Evolutionary conservation across 2,113 vertebrate species (phyloP), one percentile per base, ranked within the genome.

Genomic region (Sylvilagus bachmani): DNA sequence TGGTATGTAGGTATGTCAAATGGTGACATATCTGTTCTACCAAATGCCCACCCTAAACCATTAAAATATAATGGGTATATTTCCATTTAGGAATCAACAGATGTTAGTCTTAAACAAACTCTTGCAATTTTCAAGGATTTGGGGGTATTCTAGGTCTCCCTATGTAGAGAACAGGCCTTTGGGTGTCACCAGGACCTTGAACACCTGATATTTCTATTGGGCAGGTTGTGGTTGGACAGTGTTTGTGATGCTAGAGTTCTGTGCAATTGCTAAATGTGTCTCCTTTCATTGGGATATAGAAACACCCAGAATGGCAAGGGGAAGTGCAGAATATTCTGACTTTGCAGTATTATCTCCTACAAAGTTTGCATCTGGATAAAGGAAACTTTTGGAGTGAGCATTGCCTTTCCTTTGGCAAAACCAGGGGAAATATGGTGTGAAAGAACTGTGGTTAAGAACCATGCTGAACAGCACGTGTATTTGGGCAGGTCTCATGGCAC

Each of bases 81-180:
- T 75, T 61, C 21, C 44, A 29, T 49, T 62, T 21, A 77, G 44
- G 64, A 84, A 69, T 53, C 25, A 44, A 8, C 58, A 33, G 93
- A 12, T 38, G 66, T 22, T 44, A 38, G 9, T 73, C 62, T 90
- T 77, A 84, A 88, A 9, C 71, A 12, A 12, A 0, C 19, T n/a
- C 33, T 91, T 86, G 36, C 21, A 14, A 61, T 91, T 96, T n/a
- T 24, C 3, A 71, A 86, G 86, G 33, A 90, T 66, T 55, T 71
- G 22, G 11, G 11, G 27, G 31, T 83, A 25, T 36, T 27, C n/a
- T 55, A 21, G 55, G 53, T 6, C 9, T 91, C 66, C 38, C 33
- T 69, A 2, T 25, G 31, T 81, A 53, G 36, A 83, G 6, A 66
- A 27, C 25, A 87, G 22, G 19, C 0, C 77, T 91, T 21, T 25